Percentiles rank a stretch among this genome's conserved stretches.
These are phyloP conservation scores for Parapsyche elsis DNA, from an alignment of 1,140 invertebrate genomes.

Conservation along the genomic window DNA sequence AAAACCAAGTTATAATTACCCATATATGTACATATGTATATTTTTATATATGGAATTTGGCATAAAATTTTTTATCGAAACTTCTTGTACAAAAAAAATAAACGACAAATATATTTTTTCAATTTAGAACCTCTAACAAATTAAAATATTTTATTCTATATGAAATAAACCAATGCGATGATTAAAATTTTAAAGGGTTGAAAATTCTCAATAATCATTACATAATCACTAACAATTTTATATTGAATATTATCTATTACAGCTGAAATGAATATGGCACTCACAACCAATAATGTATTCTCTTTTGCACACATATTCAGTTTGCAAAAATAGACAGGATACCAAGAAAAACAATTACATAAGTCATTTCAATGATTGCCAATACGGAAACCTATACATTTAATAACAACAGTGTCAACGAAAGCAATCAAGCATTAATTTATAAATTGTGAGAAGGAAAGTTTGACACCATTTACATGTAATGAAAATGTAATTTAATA, in stretches of 20 bases:
- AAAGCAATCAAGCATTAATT: background rate
- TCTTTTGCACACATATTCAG: background rate
- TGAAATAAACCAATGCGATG: too few relatives aligned
- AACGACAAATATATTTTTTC: too few relatives aligned
- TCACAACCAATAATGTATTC: background rate
- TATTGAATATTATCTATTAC: background rate
- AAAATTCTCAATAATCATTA: background rate
- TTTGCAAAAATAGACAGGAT: background rate
- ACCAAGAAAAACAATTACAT: background rate
- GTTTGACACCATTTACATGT: background rate
- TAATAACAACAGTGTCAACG: background rate
- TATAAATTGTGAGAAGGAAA: too few relatives aligned
- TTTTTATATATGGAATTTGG: too few relatives aligned
- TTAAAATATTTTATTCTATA: too few relatives aligned
- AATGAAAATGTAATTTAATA: background rate
- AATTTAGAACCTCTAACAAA: too few relatives aligned
- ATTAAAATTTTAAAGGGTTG: too few relatives aligned
- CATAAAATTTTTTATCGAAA: too few relatives aligned
- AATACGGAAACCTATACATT: background rate
- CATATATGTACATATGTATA: too few relatives aligned
- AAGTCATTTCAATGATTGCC: background rate
- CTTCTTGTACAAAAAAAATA: too few relatives aligned
- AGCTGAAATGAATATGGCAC: background rate
- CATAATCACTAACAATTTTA: background rate
- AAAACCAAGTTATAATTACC: too few relatives aligned